Percentiles rank a stretch among this genome's conserved stretches.
Evolutionary conservation across 2,797 vertebrate species (phyloP).

Genomic region (Pachyuromys duprasi): DNA sequence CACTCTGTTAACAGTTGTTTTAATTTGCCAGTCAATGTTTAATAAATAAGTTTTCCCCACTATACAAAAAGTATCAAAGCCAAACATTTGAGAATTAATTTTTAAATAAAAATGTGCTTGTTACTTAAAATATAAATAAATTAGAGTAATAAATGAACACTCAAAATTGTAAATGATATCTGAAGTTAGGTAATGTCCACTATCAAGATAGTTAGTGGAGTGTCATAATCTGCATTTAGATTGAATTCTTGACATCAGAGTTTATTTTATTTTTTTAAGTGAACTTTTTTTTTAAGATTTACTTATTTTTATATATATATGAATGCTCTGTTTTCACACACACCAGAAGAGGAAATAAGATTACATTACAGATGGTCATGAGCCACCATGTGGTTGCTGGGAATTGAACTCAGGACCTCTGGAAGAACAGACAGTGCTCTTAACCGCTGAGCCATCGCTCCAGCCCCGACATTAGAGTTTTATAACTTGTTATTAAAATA

Average conservation of each 20-base stretch:
- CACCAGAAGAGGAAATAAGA: too few species aligned
- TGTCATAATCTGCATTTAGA: background rate
- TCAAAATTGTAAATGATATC: background rate
- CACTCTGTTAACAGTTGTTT: slow-evolving; percentile 50
- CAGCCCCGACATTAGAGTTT: slow-evolving; percentile 3
- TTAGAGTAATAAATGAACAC: background rate
- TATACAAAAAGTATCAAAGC: background rate
- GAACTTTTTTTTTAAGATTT: too few species aligned
- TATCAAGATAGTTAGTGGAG: background rate
- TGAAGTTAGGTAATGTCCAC: background rate
- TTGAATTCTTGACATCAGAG: slow-evolving; percentile 2
- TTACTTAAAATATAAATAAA: slow-evolving; percentile 45
- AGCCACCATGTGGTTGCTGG: too few species aligned
- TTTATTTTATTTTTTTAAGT: background rate
- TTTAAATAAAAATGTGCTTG: slow-evolving; percentile 1
- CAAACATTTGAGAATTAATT: slow-evolving; percentile 35
- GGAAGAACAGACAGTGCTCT: too few species aligned
- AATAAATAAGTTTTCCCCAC: slow-evolving; percentile 19
- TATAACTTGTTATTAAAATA: slow-evolving; percentile 45
- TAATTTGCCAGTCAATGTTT: background rate
- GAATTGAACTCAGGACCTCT: too few species aligned
- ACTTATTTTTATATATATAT: too few species aligned
- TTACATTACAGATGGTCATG: too few species aligned
- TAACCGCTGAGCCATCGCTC: too few species aligned
- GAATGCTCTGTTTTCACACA: too few species aligned